Conservation (phyloP, 2,888 invertebrate genomes). For the Torymus texanus region DNA sequence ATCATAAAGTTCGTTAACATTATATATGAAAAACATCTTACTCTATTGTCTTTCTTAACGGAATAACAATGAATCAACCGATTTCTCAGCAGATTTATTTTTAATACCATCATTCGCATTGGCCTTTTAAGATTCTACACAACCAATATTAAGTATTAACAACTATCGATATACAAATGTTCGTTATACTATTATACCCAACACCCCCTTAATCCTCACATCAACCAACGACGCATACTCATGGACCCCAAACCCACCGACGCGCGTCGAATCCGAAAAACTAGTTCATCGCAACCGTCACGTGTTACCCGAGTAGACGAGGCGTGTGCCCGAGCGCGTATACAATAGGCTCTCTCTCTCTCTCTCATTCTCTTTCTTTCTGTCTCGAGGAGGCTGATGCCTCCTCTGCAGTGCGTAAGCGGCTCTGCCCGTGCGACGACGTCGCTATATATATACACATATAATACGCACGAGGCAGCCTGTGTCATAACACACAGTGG, state of each 20-base stretch:
- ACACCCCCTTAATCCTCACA: too few species aligned
- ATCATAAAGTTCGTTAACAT: too few species aligned
- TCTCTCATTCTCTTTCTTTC: conserved; percentile 5
- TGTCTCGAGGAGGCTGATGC: conserved; percentile 2
- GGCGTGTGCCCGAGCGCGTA: neutral
- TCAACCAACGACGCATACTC: too few species aligned
- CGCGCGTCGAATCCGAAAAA: conserved; percentile 2
- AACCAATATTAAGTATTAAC: too few species aligned
- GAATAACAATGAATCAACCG: too few species aligned
- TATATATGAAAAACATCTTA: too few species aligned
- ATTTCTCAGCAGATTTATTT: too few species aligned
- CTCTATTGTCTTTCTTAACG: too few species aligned
- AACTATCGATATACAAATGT: too few species aligned
- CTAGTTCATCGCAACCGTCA: conserved; percentile 41
- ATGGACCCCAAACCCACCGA: neutral
- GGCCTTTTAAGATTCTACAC: too few species aligned
- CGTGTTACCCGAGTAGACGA: conserved; percentile 23
- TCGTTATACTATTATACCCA: too few species aligned
- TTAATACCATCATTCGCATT: too few species aligned
- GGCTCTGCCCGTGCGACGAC: neutral
- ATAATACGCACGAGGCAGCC: neutral
- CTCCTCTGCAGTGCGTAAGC: neutral
- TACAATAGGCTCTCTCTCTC: conserved; percentile 21
- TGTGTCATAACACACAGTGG: conserved; percentile 26
- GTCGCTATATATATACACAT: neutral